Base-by-base conservation (phyloP, 2,113 vertebrate species). In the Gymnarchus niloticus region DNA sequence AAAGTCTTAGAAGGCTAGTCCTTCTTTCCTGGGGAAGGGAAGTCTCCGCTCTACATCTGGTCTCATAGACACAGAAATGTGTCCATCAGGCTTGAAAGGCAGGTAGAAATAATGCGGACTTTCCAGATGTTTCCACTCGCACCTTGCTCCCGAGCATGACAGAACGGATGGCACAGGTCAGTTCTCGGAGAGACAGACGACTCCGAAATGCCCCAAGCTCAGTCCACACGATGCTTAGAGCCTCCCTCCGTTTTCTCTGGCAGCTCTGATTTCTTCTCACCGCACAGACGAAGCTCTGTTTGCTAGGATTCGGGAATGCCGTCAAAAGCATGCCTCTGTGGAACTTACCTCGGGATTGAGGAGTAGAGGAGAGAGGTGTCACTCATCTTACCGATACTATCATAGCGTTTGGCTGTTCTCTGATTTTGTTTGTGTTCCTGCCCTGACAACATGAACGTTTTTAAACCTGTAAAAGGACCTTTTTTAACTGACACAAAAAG, bases 1-100 rank as follows among this genome's bases (percentile, higher is more conserved):
- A 84, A 81, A 81, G 84, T 84, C 88, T 56, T 84, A 81, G 85
- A 84, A 12, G 59, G 81, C 81, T 87, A 83, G 83, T 54, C 25
- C 44, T 51, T n/a, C 81, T 57, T 83, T 59, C 54, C 19, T 57
- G 37, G 19, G 6, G 54, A 56, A 10, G 28, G 25, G 2, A 77
- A 69, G 37, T 86, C 83, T 37, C 3, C 57, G 25, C 73, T 69
- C 23, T 46, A 77, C 56, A 81, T 82, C 56, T 37, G 28, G n/a
- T 33, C 51, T 82, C 19, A 25, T 33, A 56, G 5, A 82, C 14
- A n/a, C n/a, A 33, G 80, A 82, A 51, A 82, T 56, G 49, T 82
- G n/a, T 81, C 49, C 3, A 5, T 82, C 51, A 54, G 48, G 51
- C n/a, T 52, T n/a, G 49, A 56, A 33, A 33, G 80, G 51, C 23